Conservation (phyloP, 2,113 vertebrate genomes). For the Maccullochella peelii region DNA sequence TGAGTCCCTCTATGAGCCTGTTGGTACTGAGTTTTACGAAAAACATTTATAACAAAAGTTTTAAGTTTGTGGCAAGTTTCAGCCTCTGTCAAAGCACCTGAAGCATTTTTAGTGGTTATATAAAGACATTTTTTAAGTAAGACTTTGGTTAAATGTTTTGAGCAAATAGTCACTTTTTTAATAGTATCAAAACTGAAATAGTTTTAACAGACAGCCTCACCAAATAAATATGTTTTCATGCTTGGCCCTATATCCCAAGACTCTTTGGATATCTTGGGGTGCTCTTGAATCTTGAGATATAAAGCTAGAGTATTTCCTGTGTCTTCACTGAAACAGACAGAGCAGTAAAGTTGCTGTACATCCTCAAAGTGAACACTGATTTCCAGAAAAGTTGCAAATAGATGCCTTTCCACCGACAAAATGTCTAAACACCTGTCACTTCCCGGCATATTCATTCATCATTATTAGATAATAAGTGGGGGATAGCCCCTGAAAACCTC, state of each 20-base stretch:
- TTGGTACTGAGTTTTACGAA: slow-evolving; percentile 12
- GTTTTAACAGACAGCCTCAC: background rate
- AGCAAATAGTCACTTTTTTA: background rate
- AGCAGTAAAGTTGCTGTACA: slow-evolving; percentile 18
- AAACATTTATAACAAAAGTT: background rate
- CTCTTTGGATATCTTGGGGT: background rate
- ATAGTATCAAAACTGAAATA: background rate
- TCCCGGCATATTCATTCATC: slow-evolving; percentile 82
- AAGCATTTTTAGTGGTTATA: background rate
- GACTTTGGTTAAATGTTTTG: background rate
- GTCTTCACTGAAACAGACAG: background rate
- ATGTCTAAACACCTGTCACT: slow-evolving; percentile 85
- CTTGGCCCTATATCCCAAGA: background rate
- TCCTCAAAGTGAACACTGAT: slow-evolving; percentile 70
- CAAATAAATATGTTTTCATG: background rate
- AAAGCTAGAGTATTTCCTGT: background rate
- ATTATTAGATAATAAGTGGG: slow-evolving; percentile 86
- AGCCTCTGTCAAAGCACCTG: slow-evolving; percentile 1
- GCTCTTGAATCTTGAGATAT: slow-evolving; percentile 2
- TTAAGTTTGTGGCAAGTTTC: background rate
- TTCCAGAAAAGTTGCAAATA: slow-evolving; percentile 72
- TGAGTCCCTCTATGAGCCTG: slow-evolving; percentile 2
- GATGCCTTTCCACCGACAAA: slow-evolving; percentile 64
- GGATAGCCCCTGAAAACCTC: slow-evolving; percentile 82
- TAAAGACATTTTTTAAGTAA: background rate